Conservation (phyloP, 2,888 invertebrate genomes). For the Eristalis pertinax region DNA sequence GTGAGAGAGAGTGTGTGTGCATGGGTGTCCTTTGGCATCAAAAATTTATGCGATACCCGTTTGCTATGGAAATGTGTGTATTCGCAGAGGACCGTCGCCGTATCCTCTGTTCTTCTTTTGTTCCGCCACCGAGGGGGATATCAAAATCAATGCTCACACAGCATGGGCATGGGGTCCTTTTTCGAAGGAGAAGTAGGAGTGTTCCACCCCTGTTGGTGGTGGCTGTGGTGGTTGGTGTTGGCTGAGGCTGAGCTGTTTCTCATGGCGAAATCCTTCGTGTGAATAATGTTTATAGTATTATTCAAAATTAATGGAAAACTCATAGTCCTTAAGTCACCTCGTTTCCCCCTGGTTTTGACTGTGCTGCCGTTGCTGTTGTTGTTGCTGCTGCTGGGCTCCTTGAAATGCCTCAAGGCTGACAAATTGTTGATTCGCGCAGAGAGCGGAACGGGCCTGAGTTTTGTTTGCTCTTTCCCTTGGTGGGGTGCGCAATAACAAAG, state of each 20-base stretch:
- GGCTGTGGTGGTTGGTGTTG: not conserved
- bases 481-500: slow-evolving; percentile 33
- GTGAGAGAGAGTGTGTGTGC: not conserved
- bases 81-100: not conserved
- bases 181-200: not conserved
- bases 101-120: not conserved
- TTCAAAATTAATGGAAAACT: slow-evolving; percentile 70
- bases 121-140: slow-evolving; percentile 16
- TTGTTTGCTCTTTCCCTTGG: slow-evolving; percentile 33
- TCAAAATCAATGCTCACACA: slow-evolving; percentile 47
- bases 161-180: slow-evolving; percentile 14
- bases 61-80: slow-evolving; percentile 37
- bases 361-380: too few relatives aligned
- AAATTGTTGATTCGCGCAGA: slow-evolving; percentile 65
- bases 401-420: slow-evolving; percentile 70
- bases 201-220: not conserved
- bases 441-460: not conserved
- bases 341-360: slow-evolving; percentile 41
- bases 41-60: slow-evolving; percentile 50
- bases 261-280: slow-evolving; percentile 66
- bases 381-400: slow-evolving; percentile 29
- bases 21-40: slow-evolving; percentile 33
- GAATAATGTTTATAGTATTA: slow-evolving; percentile 69
- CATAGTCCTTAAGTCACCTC: slow-evolving; percentile 69
- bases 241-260: slow-evolving; percentile 28